These are phyloP conservation scores for Leucoraja erinaceus DNA, from an alignment of 2,113 vertebrate species.

Conservation along the genomic window DNA sequence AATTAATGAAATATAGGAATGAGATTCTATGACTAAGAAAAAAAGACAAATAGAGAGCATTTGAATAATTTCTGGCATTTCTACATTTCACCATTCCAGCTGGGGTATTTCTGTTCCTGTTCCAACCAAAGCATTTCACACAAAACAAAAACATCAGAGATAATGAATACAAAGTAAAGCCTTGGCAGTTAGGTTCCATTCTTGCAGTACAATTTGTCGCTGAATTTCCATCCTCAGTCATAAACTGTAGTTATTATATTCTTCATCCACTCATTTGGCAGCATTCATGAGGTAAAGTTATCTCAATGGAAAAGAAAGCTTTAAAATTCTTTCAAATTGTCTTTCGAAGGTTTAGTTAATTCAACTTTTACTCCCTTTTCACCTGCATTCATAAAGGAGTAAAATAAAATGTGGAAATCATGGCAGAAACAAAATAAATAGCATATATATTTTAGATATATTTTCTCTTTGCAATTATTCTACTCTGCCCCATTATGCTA, in stretches of 20 bases:
- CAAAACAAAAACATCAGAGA: slow-evolving; percentile 49
- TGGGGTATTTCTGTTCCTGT: slow-evolving; percentile 42
- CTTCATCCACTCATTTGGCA: slow-evolving; percentile 55
- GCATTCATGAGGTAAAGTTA: slow-evolving; percentile 56
- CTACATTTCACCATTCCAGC: neutral
- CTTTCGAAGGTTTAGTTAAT: slow-evolving; percentile 79
- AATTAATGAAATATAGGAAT: neutral
- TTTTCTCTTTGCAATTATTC: neutral
- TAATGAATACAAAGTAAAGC: slow-evolving; percentile 53
- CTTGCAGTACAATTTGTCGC: slow-evolving; percentile 52
- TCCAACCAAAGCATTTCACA: slow-evolving; percentile 49
- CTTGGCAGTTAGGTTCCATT: slow-evolving; percentile 55
- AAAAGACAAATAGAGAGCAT: slow-evolving; percentile 13
- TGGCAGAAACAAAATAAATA: neutral
- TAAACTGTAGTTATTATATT: slow-evolving; percentile 47
- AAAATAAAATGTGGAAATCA: neutral
- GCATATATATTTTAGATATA: neutral
- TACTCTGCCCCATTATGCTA: neutral
- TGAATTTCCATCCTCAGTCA: slow-evolving; percentile 40
- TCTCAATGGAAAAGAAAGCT: slow-evolving; percentile 48
- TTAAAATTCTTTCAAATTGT: slow-evolving; percentile 65
- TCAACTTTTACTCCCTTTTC: slow-evolving; percentile 91
- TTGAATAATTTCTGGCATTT: neutral
- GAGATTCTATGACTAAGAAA: neutral
- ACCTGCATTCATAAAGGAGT: slow-evolving; percentile 56